Evolutionary conservation across 2,113 vertebrate species (phyloP), one percentile per base, ranked within the genome.

Genomic region (Dunckerocampus dactyliophorus): DNA sequence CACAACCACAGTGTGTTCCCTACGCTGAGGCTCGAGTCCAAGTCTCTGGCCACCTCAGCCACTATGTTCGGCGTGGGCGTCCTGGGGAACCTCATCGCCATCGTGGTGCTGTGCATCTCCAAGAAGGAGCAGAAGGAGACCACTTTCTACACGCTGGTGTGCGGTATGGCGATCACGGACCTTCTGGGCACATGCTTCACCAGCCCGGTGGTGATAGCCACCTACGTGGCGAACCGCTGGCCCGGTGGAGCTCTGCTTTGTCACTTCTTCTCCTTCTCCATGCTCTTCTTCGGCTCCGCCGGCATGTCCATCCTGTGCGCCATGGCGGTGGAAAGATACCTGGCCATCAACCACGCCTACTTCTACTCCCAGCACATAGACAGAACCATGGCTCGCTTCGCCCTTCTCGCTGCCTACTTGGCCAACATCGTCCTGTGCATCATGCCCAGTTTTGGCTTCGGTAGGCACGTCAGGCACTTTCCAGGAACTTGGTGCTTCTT

Each of bases 241-340:
- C 91, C 89, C 0, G 91, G 91, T 9, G 91, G 90, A 9, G 53
- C 59, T 28, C 79, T 83, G 45, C 88, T 92, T 8, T 92, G 91
- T 69, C 83, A 92, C 65, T 92, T 92, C 80, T 92, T 92, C 76
- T 92, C 91, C 56, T 92, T 92, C 78, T 91, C 90, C 63, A 91
- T 92, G 91, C 86, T 92, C 8, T 92, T 92, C 80, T 92, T 92
- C 48, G 91, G 90, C 16, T 90, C 91, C 0, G 89, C 91, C 0
- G 91, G 91, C 1, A 90, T 91, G 88, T 90, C 89, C 55, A 91
- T 92, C 61, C 81, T 92, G 65, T 92, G 91, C 75, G 89, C 90
- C 6, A 92, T 92, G 91, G 85, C 91, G 0, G 88, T 92, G 71
- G 91, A 92, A 65, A 81, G 91, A 11, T 92, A 92, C 74, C 45